Evolutionary conservation across 1,140 invertebrate genomes (phyloP).

Genomic region (Theocolax elegans): DNA sequence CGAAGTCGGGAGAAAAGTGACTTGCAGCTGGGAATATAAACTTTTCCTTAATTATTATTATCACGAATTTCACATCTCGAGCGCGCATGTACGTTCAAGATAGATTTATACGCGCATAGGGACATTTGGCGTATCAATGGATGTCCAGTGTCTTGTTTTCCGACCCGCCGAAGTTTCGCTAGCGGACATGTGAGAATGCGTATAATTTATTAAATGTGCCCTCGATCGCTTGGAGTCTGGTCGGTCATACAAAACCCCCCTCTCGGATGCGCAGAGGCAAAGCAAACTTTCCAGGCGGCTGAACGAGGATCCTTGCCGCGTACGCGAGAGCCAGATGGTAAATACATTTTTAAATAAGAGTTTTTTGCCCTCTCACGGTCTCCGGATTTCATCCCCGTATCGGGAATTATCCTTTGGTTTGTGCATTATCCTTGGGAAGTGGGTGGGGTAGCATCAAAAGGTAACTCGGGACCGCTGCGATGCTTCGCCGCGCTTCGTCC

Average conservation of each 20-base stretch:
- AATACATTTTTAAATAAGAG: constrained; percentile 69
- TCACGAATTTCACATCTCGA: constrained; percentile 45
- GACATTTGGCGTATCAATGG: background rate
- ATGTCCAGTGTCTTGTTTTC: constrained; percentile 6
- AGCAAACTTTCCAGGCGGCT: constrained; percentile 55
- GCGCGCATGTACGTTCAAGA: background rate
- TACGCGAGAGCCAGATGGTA: constrained; percentile 56
- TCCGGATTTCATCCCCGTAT: constrained; percentile 63
- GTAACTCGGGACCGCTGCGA: constrained; percentile 50
- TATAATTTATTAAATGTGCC: constrained; percentile 31
- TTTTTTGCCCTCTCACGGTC: constrained; percentile 57
- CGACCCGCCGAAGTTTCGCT: background rate
- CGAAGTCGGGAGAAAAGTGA: background rate
- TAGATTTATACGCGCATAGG: constrained; percentile 39
- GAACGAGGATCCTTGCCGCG: constrained; percentile 52
- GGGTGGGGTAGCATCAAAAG: constrained; percentile 59
- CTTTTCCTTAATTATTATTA: constrained; percentile 50
- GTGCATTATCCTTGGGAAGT: constrained; percentile 57
- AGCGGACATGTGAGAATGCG: background rate
- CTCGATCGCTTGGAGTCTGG: too few species aligned
- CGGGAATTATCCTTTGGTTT: constrained; percentile 67
- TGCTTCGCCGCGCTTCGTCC: constrained; percentile 35
- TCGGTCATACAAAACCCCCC: too few species aligned
- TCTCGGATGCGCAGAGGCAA: constrained; percentile 25
- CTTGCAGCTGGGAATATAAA: constrained; percentile 21